Evolutionary conservation across 37 sponge, comb jelly and placozoan species (phyloP), one percentile per base, ranked within the genome.

Genomic region (Eunapius fragilis): DNA sequence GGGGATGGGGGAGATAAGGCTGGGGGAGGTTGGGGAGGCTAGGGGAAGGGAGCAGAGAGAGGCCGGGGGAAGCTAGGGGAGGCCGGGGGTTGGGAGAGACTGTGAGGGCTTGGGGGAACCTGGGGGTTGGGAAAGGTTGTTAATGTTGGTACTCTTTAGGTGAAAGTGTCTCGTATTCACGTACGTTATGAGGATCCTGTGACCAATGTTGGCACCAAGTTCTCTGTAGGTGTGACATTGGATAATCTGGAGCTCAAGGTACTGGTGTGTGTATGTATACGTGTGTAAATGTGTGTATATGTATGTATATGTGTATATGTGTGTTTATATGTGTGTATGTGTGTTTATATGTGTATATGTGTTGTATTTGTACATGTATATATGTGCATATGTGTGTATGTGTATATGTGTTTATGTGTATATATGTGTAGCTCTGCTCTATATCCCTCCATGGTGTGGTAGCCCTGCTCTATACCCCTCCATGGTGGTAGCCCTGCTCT

Each of bases 101-200:
- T 38, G 22, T 45, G 27, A 2, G 0, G 12, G 6, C 83, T n/a
- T n/a, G n/a, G n/a, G n/a, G n/a, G n/a, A n/a, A n/a, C n/a, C n/a
- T 5, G 31, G 2, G 77, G 31, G n/a, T 76, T 76, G 33, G 3
- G 7, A 17, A n/a, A 17, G 13, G 23, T 13, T 38, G 22, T 45
- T 10, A 2, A 47, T 45, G 31, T 73, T 73, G 17, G 28, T 72
- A 76, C 6, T 28, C 35, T 49, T 35, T 35, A 95, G 93, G 93
- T 95, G n/a, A 88, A 84, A 35, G 85, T 95, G 27, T 77, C 74
- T 48, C 82, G 90, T 38, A 88, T 95, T 67, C 96, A 95, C 79
- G 84, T 95, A 7, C 90, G 96, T 22, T 95, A 92, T 72, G 96
- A 95, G 78, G 96, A 95, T 80, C 68, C 48, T 31, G 82, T 82